Base-by-base conservation (phyloP, 2,797 vertebrate genomes). In the Gila robusta region DNA sequence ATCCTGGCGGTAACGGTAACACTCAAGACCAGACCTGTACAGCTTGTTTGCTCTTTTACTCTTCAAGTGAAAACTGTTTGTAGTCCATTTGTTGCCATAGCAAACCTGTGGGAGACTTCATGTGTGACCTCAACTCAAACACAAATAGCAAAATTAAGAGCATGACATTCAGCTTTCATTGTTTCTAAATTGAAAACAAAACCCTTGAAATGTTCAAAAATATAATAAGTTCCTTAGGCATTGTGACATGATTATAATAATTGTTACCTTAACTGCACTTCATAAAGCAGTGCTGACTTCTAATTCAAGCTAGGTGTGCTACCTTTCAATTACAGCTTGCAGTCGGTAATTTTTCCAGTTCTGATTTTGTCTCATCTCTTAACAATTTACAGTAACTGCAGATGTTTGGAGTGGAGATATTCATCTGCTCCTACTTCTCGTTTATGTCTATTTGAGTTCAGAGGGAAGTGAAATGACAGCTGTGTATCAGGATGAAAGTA, bases 401-500 rank as follows among this genome's bases (percentile, higher is more conserved):
- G 85, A 74, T 86, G 85, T 59, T 26, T 80, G 66, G 10, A 23
- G 37, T 76, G 66, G 14, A 14, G 37, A 76, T 87, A 26, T 73
- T 84, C 79, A 32, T 72, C 37, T 66, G 66, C 56, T 88, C 81
- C 39, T 66, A 82, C 47, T 23, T 37, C 73, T 37, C 52, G 64
- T 73, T 54, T 85, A 82, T 87, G 85, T 87, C 49, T 82, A 44
- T 66, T 78, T 78, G 66, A 83, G 82, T 77, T 83, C 79, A 87
- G 37, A 88, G 71, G 28, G 52, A 10, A 85, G 83, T 74, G 14
- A 87, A 81, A 73, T 62, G 59, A 89, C 74, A 84, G 86, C 86
- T 77, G 81, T 76, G 70, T 89, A 81, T 86, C 26, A 79, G 79
- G 85, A 88, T 90, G 44, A 87, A 90, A 87, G 87, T 71, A 62